Evolutionary conservation across 1,140 invertebrate species (phyloP).

Genomic region (Pomacea maculata): DNA sequence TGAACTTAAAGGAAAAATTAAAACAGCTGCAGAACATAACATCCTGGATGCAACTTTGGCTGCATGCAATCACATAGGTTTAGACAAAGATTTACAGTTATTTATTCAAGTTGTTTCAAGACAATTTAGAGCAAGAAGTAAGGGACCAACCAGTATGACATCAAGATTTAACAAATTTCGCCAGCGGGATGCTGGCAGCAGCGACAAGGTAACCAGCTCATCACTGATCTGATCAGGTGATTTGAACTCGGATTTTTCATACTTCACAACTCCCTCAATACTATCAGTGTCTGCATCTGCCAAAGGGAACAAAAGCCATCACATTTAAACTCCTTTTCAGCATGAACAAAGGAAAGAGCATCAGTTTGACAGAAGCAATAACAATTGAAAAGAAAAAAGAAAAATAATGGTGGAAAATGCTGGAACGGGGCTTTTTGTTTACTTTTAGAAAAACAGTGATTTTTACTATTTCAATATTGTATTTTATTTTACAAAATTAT

Average conservation of each 20-base stretch:
- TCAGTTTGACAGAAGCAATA: too few relatives aligned
- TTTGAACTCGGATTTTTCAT: conserved; percentile 68
- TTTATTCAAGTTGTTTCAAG: not conserved
- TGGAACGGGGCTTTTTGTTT: not conserved
- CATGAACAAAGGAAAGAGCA: too few relatives aligned
- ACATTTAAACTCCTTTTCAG: too few relatives aligned
- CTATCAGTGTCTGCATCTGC: not conserved
- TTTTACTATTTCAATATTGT: too few relatives aligned
- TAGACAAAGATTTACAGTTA: not conserved
- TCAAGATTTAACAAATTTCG: conserved; percentile 92
- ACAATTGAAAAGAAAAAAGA: too few relatives aligned
- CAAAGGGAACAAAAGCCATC: not conserved
- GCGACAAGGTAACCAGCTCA: conserved; percentile 87
- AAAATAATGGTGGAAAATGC: too few relatives aligned
- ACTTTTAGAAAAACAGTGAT: too few relatives aligned
- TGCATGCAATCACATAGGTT: not conserved
- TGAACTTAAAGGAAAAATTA: too few relatives aligned
- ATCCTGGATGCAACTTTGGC: not conserved
- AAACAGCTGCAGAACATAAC: too few relatives aligned
- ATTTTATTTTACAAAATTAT: too few relatives aligned
- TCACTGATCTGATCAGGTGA: conserved; percentile 83
- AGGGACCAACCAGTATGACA: conserved; percentile 76
- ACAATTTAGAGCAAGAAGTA: not conserved
- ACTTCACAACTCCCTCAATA: conserved; percentile 61
- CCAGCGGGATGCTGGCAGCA: conserved; percentile 88